Evolutionary conservation across 2,113 vertebrate species (phyloP), one percentile per base, ranked within the genome.

Genomic region (Motacilla tschutschensis): DNA sequence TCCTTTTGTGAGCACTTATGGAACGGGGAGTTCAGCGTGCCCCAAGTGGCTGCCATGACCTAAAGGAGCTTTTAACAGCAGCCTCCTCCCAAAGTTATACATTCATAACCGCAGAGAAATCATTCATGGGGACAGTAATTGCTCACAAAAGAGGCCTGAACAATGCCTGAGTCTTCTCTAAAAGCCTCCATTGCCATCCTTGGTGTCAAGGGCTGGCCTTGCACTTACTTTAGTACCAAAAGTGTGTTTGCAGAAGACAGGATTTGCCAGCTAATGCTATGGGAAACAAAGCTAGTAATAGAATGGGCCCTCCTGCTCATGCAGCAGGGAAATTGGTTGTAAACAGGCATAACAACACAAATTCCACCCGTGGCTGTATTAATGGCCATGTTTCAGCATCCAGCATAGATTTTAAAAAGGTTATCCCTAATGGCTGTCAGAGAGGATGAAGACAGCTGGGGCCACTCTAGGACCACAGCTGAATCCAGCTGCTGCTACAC

Each of bases 161-260:
- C 87, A 77, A 76, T 81, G 59, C 21, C 2, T 0, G 4, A 92
- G 70, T 13, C 38, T 73, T 57, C 53, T 80, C 81, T 93, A 79
- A 92, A 95, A 93, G 87, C 87, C 60, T 92, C 38, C 35, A 2
- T 33, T 74, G 51, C 36, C 65, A 46, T 50, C 35, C 35, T 1
- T 58, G 66, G 46, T 79, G 89, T 91, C 89, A 86, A 91, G 71
- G 87, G 43, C 87, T 63, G 79, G 67, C 84, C 84, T 82, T 82
- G 79, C 48, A 54, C 72, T 84, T 35, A n/a, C 86, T 81, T 84
- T 20, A 76, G 38, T 31, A 90, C 69, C 60, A 77, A 43, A 79
- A 80, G 28, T 7, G 6, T 83, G 69, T 71, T 90, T 87, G 55
- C 76, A 63, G 60, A 66, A 60, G 60, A 26, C 44, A 24, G 21